phyloP scores from a whole-genome alignment of 2,888 invertebrate genomes.

The Encarsia formosa region DNA sequence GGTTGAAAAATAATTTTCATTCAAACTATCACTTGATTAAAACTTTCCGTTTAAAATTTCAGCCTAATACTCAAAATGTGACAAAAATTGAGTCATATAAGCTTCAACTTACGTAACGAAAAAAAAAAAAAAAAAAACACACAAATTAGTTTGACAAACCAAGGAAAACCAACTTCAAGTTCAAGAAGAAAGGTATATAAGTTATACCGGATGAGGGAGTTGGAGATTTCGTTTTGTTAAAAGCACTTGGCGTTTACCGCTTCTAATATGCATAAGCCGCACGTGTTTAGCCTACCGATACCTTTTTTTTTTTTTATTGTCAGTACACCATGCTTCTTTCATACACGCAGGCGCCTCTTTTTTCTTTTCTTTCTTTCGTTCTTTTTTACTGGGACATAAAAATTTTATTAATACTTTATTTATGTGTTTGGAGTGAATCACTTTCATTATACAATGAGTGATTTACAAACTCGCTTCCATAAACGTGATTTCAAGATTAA shows the following conservation, averaged over 20 bases:
- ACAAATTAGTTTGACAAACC: neutral
- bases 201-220: conserved; percentile 27
- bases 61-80: too few species aligned
- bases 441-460: neutral
- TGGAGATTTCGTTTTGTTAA: conserved; percentile 13
- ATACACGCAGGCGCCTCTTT: conserved; percentile 14
- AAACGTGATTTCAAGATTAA: too few species aligned
- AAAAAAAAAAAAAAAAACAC: neutral
- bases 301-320: conserved; percentile 36
- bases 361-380: conserved; percentile 19
- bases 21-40: too few species aligned
- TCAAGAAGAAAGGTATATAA: conserved; percentile 4
- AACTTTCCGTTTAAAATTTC: too few species aligned
- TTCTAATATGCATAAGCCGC: conserved; percentile 32
- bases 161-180: neutral
- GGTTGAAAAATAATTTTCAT: too few species aligned
- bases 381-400: neutral
- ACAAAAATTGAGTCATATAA: too few species aligned
- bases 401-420: neutral
- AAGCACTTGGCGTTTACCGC: conserved; percentile 12
- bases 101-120: too few species aligned
- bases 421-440: neutral
- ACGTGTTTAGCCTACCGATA: conserved; percentile 43
- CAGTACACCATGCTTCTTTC: conserved; percentile 8
- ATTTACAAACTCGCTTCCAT: neutral